Base-by-base conservation (phyloP, 2,113 vertebrate species). In the Chaetodon auriga region DNA sequence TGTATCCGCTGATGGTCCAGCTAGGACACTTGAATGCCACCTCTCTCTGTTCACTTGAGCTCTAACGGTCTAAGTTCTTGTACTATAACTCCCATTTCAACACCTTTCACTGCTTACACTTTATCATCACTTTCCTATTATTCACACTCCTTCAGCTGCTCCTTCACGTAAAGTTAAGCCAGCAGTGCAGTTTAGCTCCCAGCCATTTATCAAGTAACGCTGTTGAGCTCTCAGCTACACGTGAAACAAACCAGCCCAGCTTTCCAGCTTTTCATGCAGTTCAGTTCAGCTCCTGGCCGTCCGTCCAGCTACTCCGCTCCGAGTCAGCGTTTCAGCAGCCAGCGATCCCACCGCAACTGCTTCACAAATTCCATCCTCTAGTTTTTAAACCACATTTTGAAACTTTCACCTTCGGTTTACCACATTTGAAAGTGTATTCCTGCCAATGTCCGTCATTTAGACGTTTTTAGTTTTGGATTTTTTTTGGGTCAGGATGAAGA, bases 381-480 rank as follows among this genome's bases (percentile, higher is more conserved):
- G 35, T 58, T 84, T 48, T 51, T 51, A 75, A 72, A 70, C 63
- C 71, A 53, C 66, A 62, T 35, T 70, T 49, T 62, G 41, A 86
- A 73, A 84, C 68, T 43, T 80, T 82, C n/a, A 82, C 69, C 51
- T 80, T 71, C 63, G 72, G 68, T 80, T 78, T 38, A 71, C 75
- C 84, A 80, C 54, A 75, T 76, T 60, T 77, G 3, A 80, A 76
- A 62, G 23, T 11, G 41, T 58, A 53, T 53, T 57, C 54, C 48
- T 70, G 30, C 41, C 49, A 66, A 43, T 41, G 46, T 49, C n/a
- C 62, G 75, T 75, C 7, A n/a, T 72, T 58, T 53, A 41, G 63
- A 66, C 11, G 16, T 55, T 60, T 58, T 3, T 23, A 57, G 38
- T 48, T 60, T 57, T 49, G n/a, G 36, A 64, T 55, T 64, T 38